Base-by-base conservation (phyloP, 30 jellyfish, hydroid and myxozoan genomes). In the Morbakka virulenta region DNA sequence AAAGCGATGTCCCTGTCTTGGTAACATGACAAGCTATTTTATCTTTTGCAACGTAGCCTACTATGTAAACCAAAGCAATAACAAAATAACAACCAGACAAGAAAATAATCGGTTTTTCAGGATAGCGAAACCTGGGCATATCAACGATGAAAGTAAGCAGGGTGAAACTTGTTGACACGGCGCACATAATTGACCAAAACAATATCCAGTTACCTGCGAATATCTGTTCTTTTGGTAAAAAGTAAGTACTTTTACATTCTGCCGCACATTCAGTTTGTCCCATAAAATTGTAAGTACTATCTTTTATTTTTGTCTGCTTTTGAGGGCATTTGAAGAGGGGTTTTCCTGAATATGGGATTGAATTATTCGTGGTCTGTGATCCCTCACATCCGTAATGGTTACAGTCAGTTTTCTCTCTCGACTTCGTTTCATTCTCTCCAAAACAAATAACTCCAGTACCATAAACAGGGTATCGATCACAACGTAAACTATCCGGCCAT, bases 161-260 rank as follows among this genome's bases (percentile, higher is more conserved):
- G 17, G 97, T 92, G 67, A 92, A 92, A 1, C 96, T 92, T 9
- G 98, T 92, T 3, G 98, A 92, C 30, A 92, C 13, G 29, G 85
- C 57, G 67, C 98, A 92, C 81, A 92, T 79, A 52, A 92, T 29
- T 14, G 96, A 80, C 98, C 98, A 92, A 72, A 92, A 92, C 9
- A 92, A 53, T 32, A 92, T 85, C 98, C 98, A 92, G 25, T 85
- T 85, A 13, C 98, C 81, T 2, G 98, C 98, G 33, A 92, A 92
- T n/a, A 85, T 96, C 57, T 91, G 35, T 67, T 92, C 98, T 57
- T 81, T 85, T 30, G 86, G 80, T 28, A 82, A 41, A 41, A 92
- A 92, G 61, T n/a, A n/a, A n/a, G n/a, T n/a, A n/a, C n/a, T n/a
- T n/a, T n/a, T n/a, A n/a, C n/a, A n/a, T n/a, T n/a, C 87, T 12